Conservation (phyloP, 2,888 invertebrate genomes). For the Andrena dorsata region DNA sequence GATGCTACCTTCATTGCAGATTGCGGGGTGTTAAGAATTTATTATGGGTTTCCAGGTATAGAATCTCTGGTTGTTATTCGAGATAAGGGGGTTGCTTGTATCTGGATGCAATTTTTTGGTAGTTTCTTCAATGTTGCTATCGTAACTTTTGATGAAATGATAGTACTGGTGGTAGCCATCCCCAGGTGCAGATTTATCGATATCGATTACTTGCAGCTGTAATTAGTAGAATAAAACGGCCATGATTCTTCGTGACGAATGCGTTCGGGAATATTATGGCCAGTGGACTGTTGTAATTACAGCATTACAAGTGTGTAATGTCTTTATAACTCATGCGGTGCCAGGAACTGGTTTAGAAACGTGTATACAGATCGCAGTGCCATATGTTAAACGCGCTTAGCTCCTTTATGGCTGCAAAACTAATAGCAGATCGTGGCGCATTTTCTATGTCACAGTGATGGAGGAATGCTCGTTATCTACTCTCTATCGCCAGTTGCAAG, state of each 20-base stretch:
- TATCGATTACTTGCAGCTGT: constrained; percentile 1
- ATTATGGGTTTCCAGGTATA: not conserved
- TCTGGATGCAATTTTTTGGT: not conserved
- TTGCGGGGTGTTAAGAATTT: not conserved
- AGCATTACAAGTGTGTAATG: constrained; percentile 50
- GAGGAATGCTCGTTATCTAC: constrained; percentile 15
- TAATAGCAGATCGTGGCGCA: constrained; percentile 40
- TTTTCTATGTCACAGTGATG: constrained; percentile 14
- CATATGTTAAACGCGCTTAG: constrained; percentile 38
- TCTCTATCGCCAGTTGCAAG: constrained; percentile 6
- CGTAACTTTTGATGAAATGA: not conserved
- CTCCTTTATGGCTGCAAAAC: constrained; percentile 36
- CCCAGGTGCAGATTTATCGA: constrained; percentile 3
- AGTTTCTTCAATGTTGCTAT: not conserved
- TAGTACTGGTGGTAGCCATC: not conserved
- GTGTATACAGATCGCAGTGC: constrained; percentile 32
- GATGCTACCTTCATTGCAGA: not conserved
- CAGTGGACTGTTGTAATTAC: constrained; percentile 59
- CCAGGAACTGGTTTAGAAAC: constrained; percentile 61
- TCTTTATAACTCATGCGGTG: constrained; percentile 59
- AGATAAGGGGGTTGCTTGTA: not conserved
- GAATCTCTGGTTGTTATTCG: no score
- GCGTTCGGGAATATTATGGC: constrained; percentile 42
- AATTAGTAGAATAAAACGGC: not conserved
- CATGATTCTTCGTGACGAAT: constrained; percentile 4